Conservation (phyloP, 2,888 invertebrate genomes). For the Griposia aprilina region DNA sequence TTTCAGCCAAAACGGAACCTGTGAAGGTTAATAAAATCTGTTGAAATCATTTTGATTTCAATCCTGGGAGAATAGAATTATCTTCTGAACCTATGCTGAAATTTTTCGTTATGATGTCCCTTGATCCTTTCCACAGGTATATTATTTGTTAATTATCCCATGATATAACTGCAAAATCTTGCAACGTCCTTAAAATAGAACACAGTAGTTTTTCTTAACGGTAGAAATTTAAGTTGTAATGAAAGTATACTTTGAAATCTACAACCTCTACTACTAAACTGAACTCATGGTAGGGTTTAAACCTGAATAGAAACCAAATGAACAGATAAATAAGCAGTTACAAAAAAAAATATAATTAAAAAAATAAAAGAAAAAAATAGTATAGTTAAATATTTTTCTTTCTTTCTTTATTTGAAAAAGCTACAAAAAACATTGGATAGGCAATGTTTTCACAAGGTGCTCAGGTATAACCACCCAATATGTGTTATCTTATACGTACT, state of each 20-base stretch:
- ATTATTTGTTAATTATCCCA: not conserved
- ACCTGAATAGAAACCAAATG: too few relatives aligned
- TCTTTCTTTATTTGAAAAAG: too few relatives aligned
- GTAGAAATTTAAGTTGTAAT: not conserved
- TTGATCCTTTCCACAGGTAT: not conserved
- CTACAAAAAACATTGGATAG: not conserved
- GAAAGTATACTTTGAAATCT: not conserved
- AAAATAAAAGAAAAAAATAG: too few relatives aligned
- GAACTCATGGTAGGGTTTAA: not conserved
- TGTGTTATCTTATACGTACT: too few relatives aligned
- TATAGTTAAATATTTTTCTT: too few relatives aligned
- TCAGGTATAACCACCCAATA: too few relatives aligned
- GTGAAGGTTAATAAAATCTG: not conserved
- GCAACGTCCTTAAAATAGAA: not conserved
- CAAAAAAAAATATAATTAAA: too few relatives aligned
- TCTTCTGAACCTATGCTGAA: not conserved
- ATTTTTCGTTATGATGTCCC: not conserved
- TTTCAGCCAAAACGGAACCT: not conserved
- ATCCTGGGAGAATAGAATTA: not conserved
- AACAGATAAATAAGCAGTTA: too few relatives aligned
- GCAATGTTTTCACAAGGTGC: not conserved
- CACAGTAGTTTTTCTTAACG: not conserved
- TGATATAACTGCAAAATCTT: not conserved
- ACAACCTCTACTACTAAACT: not conserved
- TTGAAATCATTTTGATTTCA: not conserved